A percentile compares a stretch with the other conserved stretches of the same genome.
These are phyloP conservation scores for Carapus acus DNA, from an alignment of 2,797 vertebrate genomes.

Conservation along the genomic window DNA sequence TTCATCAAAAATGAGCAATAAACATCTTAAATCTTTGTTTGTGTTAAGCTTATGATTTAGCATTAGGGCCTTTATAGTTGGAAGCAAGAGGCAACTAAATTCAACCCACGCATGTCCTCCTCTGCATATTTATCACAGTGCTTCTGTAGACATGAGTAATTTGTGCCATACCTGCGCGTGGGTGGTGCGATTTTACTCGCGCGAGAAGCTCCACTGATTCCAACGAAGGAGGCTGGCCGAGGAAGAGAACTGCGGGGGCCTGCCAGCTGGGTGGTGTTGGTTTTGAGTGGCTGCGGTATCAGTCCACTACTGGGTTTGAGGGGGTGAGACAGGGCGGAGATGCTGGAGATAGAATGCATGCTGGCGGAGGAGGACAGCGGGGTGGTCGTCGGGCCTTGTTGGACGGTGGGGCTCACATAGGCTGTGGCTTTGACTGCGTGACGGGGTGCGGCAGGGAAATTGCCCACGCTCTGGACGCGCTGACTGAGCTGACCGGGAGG, in stretches of 20 bases:
- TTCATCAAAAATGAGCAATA: too few relatives aligned
- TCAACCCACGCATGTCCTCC: too few relatives aligned
- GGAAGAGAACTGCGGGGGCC: slow-evolving; percentile 84
- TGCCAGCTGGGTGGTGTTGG: slow-evolving; percentile 41
- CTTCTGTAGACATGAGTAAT: too few relatives aligned
- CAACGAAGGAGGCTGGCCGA: slow-evolving; percentile 83
- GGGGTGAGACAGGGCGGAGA: slow-evolving; percentile 76
- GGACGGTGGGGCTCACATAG: slow-evolving; percentile 93
- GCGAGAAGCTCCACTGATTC: slow-evolving; percentile 78
- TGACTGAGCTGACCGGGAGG: slow-evolving; percentile 89
- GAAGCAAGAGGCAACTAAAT: too few relatives aligned
- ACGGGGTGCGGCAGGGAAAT: slow-evolving; percentile 80
- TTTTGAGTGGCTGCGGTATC: slow-evolving; percentile 80
- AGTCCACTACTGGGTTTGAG: slow-evolving; percentile 81
- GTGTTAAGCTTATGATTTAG: too few relatives aligned
- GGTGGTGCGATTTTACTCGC: slow-evolving; percentile 74
- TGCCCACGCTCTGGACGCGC: slow-evolving; percentile 88
- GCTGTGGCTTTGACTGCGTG: slow-evolving; percentile 92
- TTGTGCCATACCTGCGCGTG: slow-evolving; percentile 52
- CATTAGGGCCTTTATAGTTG: too few relatives aligned
- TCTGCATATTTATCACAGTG: too few relatives aligned
- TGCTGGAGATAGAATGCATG: slow-evolving; percentile 77
- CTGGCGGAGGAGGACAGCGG: slow-evolving; percentile 73
- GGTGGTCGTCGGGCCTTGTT: slow-evolving; percentile 78
- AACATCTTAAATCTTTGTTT: too few relatives aligned